Percentiles rank a stretch among this genome's conserved stretches.
phyloP scores from a whole-genome alignment of 2,888 invertebrate species.

The Sesamia inferens region DNA sequence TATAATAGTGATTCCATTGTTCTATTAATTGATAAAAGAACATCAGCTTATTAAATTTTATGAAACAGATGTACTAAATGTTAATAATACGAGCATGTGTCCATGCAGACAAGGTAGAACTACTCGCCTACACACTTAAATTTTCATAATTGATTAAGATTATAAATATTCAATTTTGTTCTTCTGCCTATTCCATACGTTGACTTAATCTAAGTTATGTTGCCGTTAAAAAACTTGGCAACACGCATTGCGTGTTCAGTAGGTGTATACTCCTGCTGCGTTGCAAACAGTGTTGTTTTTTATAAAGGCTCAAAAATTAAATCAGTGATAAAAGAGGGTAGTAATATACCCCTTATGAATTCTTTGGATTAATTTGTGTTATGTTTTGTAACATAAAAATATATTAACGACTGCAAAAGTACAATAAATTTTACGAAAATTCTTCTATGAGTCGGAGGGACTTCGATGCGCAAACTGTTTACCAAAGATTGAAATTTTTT shows the following conservation, averaged over 20 bases:
- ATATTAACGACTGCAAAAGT: neutral
- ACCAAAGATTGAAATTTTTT: no score
- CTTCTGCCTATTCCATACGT: conserved; percentile 42
- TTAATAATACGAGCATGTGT: neutral
- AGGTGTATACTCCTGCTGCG: conserved; percentile 60
- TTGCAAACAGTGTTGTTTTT: conserved; percentile 50
- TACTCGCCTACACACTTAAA: no score
- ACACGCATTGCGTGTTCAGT: conserved; percentile 81
- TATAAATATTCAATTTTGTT: neutral
- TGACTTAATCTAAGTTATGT: conserved; percentile 40
- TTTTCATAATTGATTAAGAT: neutral
- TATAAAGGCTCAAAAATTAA: conserved; percentile 14
- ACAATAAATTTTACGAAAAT: neutral
- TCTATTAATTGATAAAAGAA: neutral
- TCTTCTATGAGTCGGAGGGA: neutral
- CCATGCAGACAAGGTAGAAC: neutral
- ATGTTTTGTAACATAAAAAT: no score
- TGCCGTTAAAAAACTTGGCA: conserved; percentile 72
- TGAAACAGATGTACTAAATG: neutral
- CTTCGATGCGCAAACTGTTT: neutral
- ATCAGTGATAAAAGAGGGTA: neutral
- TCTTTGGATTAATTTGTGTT: neutral
- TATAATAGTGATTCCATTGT: neutral
- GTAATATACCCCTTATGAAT: neutral
- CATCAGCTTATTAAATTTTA: neutral